These are phyloP conservation scores for Capra hircus DNA, from an alignment of 2,113 vertebrate genomes.

Conservation along the genomic window DNA sequence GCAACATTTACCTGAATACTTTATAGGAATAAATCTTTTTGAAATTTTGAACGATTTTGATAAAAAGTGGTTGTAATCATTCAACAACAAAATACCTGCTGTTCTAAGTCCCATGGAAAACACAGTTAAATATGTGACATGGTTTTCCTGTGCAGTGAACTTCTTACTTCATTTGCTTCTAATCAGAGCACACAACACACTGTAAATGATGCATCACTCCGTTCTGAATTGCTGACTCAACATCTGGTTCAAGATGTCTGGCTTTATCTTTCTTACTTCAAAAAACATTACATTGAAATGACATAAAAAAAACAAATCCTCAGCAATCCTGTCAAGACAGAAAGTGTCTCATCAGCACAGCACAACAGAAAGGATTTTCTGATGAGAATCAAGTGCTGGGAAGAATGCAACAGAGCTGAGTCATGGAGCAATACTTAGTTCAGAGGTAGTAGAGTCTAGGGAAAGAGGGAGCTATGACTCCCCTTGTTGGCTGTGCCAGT, in stretches of 20 bases:
- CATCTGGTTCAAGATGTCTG: conserved; percentile 5
- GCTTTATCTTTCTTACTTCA: conserved; percentile 17
- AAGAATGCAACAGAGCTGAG: not conserved
- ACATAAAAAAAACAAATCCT: conserved; percentile 20
- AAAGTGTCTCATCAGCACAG: not conserved
- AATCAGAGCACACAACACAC: not conserved
- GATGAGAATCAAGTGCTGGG: not conserved
- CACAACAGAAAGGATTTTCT: not conserved
- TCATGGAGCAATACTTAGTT: not conserved
- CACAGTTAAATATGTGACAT: not conserved
- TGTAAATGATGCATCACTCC: not conserved
- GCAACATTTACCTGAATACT: not conserved
- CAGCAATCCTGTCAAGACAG: not conserved
- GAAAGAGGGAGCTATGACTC: not conserved
- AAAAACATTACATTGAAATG: not conserved
- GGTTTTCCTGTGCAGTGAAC: not conserved
- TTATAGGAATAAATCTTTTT: not conserved
- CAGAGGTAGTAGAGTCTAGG: not conserved
- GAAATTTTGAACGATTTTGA: not conserved
- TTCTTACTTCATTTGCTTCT: not conserved
- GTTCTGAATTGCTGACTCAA: conserved; percentile 10
- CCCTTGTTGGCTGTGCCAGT: not conserved
- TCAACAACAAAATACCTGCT: not conserved
- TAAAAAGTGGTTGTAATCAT: not conserved
- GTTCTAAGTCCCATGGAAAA: not conserved